Conservation (phyloP, 2,113 vertebrate genomes). For the Epinephelus cyanopodus region DNA sequence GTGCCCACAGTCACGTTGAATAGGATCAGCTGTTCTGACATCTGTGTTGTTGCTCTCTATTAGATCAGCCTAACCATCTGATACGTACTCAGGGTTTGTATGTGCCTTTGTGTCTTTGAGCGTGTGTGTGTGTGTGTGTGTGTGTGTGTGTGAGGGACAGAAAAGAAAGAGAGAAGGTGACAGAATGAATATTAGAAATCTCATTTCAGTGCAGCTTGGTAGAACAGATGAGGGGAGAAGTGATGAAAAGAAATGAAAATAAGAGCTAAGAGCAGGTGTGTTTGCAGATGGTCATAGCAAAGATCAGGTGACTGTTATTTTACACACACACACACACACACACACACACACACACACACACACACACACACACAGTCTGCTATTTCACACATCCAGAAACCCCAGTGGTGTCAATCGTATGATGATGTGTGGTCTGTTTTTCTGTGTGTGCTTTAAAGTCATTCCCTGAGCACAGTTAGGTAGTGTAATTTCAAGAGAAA, state of each 20-base stretch:
- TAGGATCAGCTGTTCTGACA: constrained; percentile 72
- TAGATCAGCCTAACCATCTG: constrained; percentile 63
- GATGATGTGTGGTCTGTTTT: constrained; percentile 5
- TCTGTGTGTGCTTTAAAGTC: background rate
- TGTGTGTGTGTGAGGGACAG: background rate
- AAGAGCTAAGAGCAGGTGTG: constrained; percentile 43
- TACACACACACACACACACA: constrained; percentile 7
- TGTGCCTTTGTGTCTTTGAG: background rate
- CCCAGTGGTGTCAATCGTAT: constrained; percentile 11
- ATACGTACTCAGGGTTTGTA: constrained; percentile 45
- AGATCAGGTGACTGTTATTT: constrained; percentile 30
- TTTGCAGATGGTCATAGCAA: constrained; percentile 51
- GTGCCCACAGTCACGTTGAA: constrained; percentile 41
- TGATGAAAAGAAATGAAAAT: constrained; percentile 28
- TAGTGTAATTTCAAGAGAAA: background rate
- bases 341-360: constrained; percentile 18
- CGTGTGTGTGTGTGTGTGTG: background rate
- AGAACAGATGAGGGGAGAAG: constrained; percentile 19
- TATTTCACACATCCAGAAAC: constrained; percentile 19
- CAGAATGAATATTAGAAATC: background rate
- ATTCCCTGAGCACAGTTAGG: background rate
- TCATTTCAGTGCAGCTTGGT: constrained; percentile 20
- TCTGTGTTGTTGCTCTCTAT: constrained; percentile 64
- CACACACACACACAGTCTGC: constrained; percentile 7
- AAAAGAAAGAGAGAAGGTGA: background rate